A percentile compares a stretch with the other conserved stretches of the same genome.
phyloP scores from a whole-genome alignment of 2,113 vertebrate species.

The Campylorhamphus procurvoides region DNA sequence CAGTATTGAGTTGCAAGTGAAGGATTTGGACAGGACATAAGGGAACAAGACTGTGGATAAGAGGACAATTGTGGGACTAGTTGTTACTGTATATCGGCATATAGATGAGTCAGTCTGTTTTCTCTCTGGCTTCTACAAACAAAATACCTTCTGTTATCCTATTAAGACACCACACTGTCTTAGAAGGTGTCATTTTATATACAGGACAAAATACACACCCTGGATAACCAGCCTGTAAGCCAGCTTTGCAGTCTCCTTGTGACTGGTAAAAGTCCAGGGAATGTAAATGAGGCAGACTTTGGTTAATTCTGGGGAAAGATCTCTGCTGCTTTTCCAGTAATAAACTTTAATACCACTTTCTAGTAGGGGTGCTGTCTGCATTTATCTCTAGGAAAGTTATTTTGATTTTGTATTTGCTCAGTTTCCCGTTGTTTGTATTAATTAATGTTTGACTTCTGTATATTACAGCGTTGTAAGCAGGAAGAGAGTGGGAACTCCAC shows the following conservation, averaged over 20 bases:
- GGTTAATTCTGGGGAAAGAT: neutral
- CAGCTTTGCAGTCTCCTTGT: neutral
- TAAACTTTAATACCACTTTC: neutral
- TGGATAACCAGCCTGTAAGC: neutral
- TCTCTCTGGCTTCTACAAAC: neutral
- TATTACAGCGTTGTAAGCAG: neutral
- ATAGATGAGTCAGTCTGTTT: neutral
- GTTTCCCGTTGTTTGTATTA: neutral
- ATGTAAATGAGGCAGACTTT: neutral
- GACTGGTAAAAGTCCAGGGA: neutral
- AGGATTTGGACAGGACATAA: neutral
- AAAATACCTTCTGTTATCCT: neutral
- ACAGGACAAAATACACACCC: neutral
- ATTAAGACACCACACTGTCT: neutral
- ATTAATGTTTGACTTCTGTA: neutral
- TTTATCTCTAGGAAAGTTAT: neutral
- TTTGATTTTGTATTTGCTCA: neutral
- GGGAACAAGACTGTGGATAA: neutral
- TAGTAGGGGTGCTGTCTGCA: rapidly evolving
- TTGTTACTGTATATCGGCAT: neutral
- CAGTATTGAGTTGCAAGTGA: neutral
- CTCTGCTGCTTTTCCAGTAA: neutral
- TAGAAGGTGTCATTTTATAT: neutral
- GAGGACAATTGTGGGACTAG: neutral
- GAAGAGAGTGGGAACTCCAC: neutral